Base-by-base conservation (phyloP, 2,888 invertebrate genomes). In the Podabrus alpinus region DNA sequence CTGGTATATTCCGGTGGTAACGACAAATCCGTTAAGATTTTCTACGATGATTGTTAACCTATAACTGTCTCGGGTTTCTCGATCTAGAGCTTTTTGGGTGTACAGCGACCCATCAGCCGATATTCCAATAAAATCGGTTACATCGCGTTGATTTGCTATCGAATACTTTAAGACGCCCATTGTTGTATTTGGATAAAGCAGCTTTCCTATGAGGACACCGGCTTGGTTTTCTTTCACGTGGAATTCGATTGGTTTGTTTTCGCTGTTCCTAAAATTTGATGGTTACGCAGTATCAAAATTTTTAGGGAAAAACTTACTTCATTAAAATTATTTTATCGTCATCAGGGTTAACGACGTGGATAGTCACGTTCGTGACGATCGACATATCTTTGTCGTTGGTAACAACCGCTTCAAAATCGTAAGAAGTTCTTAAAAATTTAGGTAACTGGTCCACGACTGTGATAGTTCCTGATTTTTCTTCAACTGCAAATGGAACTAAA, bases 401-500 rank as follows among this genome's bases (percentile, higher is more conserved):
- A 0, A 95, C 96, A 9, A 95, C 92, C 0, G 95, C 94, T 88
- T 95, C 95, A 82, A 97, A 95, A 77, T 94, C 92, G 83, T 94
- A 97, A 59, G 91, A 86, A 3, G 91, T 89, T 29, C 92, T 88
- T 19, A 91, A 89, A 83, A 91, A 95, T 80, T 93, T 92, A 0
- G 91, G 88, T 61, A 95, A 87, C 75, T 93, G 92, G 29, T 94
- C 92, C 73, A 95, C 93, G 0, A 97, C 95, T 1, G 95, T 95
- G 66, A 97, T 95, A 0, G 95, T 94, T 4, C 97, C 97, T 0
- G 95, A 94, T 76, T 92, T 90, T 85, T 96, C 95, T 88, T 96
- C 96, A 19, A 97, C 95, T 3, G 95, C 96, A 87, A 97, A 96
- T 4, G 97, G 97, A n/a, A 96, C 96, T 94, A 86, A 13, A 88